Percentiles rank a stretch among this genome's conserved stretches.
phyloP scores from a whole-genome alignment of 2,797 vertebrate species.

The Paedocypris micromegethes region DNA sequence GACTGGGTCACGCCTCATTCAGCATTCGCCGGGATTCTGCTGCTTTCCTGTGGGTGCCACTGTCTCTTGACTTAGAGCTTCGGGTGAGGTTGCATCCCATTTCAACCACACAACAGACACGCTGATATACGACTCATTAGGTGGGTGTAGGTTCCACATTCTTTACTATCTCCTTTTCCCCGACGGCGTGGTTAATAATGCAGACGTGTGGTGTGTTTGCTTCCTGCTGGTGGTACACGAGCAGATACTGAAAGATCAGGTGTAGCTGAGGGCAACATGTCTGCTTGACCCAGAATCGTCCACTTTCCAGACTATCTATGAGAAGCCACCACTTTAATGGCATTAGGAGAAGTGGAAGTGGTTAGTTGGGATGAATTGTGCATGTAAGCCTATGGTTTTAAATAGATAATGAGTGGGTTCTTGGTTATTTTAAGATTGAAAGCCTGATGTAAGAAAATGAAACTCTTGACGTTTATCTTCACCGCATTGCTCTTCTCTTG shows the following conservation, averaged over 20 bases:
- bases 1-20: constrained; percentile 31
- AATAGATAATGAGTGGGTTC: not conserved
- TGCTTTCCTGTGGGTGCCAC: constrained; percentile 36
- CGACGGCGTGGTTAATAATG: constrained; percentile 20
- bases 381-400: not conserved
- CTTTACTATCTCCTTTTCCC: constrained; percentile 4
- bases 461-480: constrained; percentile 10
- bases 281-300: constrained; percentile 20
- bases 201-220: constrained; percentile 6
- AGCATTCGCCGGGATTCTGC: constrained; percentile 28
- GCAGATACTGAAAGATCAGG: constrained; percentile 31
- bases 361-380: constrained; percentile 6
- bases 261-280: constrained; percentile 15
- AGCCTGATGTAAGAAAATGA: constrained; percentile 11
- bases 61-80: constrained; percentile 22
- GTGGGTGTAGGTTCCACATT: constrained; percentile 3
- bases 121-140: constrained; percentile 21
- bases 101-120: constrained; percentile 23
- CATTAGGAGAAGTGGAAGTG: constrained; percentile 2
- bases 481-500: not conserved
- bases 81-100: not conserved
- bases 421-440: not conserved
- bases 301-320: constrained; percentile 1
- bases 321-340: not conserved
- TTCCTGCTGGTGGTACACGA: constrained; percentile 13